Evolutionary conservation across 2,888 invertebrate species (phyloP).

Genomic region (Leptinotarsa rubiginosa): DNA sequence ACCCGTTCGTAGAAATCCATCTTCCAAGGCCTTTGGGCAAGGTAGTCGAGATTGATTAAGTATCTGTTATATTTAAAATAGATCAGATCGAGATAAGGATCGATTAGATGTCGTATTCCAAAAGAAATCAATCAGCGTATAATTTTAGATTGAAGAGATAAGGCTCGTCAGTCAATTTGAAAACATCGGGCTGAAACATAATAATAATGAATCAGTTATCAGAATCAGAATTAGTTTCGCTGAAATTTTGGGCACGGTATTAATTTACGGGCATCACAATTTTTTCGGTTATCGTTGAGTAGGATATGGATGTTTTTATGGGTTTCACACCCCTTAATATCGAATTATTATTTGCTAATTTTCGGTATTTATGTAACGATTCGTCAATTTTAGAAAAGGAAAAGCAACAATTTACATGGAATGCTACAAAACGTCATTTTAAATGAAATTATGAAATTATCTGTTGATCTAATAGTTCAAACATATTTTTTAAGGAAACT

Average conservation of each 20-base stretch:
- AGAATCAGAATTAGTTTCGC: not conserved
- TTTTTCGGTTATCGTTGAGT: no score
- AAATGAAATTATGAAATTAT: no score
- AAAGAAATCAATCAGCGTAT: constrained; percentile 4
- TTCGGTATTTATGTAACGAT: no score
- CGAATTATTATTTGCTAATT: no score
- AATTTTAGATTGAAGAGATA: not conserved
- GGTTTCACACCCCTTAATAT: no score
- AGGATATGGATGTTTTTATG: no score
- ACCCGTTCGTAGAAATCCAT: constrained; percentile 4
- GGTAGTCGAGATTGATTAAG: not conserved
- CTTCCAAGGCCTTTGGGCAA: constrained; percentile 9
- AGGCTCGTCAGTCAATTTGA: not conserved
- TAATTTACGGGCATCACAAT: not conserved
- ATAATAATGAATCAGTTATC: not conserved
- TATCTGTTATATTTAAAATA: constrained; percentile 1
- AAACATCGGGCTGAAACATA: not conserved
- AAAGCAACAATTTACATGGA: no score
- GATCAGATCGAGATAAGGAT: constrained; percentile 4
- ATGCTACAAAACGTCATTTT: no score
- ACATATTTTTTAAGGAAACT: no score
- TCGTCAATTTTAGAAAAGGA: no score
- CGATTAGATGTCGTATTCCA: not conserved
- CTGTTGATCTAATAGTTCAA: no score
- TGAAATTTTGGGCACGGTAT: not conserved